Conservation (phyloP, 2,888 invertebrate genomes). For the Coelinius sp. region DNA sequence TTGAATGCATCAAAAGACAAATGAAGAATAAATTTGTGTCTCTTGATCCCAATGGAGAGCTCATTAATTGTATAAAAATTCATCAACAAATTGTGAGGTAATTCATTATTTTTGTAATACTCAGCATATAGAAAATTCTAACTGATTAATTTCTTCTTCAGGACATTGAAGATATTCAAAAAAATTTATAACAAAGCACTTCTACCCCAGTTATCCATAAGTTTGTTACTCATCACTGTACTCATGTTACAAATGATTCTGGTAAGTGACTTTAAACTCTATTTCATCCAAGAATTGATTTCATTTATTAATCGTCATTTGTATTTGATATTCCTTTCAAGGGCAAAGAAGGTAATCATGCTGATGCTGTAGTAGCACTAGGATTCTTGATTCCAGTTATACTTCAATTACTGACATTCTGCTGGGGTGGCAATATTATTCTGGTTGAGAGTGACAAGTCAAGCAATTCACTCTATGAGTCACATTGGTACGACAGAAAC, state of each 20-base stretch:
- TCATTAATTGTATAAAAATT: slow-evolving; percentile 1
- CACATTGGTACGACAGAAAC: not conserved
- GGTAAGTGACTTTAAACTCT: not conserved
- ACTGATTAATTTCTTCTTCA: not conserved
- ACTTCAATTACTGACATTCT: not conserved
- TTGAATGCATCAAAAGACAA: not conserved
- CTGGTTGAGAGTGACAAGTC: not conserved
- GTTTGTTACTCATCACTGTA: not conserved
- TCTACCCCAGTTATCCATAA: not conserved
- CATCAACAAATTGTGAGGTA: not conserved
- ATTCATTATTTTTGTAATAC: not conserved
- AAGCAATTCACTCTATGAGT: not conserved
- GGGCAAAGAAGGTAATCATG: not conserved
- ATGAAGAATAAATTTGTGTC: not conserved
- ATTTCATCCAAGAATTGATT: not conserved
- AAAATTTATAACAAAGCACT: not conserved
- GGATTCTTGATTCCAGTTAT: not conserved
- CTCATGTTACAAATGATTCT: not conserved
- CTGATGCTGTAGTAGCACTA: not conserved
- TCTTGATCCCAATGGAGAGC: not conserved
- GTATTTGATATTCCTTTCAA: not conserved
- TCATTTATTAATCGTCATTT: not conserved
- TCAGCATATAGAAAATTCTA: not conserved
- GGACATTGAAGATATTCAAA: not conserved
- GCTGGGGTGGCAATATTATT: not conserved